These are phyloP conservation scores for Lepidochrysops patricia DNA, from an alignment of 2,888 invertebrate species.

Conservation along the genomic window DNA sequence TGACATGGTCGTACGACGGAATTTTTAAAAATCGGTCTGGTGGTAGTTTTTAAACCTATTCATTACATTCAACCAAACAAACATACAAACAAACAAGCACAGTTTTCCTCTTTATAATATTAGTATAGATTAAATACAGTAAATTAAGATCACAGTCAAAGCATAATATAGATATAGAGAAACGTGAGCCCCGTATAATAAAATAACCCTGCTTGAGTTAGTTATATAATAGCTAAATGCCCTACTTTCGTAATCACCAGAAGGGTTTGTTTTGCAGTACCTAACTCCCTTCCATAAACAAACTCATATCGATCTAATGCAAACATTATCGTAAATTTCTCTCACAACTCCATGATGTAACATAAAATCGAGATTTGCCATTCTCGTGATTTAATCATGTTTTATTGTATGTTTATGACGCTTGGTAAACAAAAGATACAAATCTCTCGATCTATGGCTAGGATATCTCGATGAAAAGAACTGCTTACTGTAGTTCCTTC, in stretches of 20 bases:
- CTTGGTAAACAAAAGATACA: constrained; percentile 1
- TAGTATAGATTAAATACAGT: too few species aligned
- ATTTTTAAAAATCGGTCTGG: too few species aligned
- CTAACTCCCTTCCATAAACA: constrained; percentile 54
- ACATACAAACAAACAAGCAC: too few species aligned
- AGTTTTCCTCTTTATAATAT: too few species aligned
- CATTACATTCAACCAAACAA: too few species aligned
- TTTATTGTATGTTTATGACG: constrained; percentile 17
- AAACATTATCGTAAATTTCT: constrained; percentile 66
- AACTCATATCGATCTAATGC: constrained; percentile 56
- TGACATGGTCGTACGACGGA: too few species aligned
- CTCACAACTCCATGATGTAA: constrained; percentile 45
- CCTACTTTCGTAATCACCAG: neutral
- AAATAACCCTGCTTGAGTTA: too few species aligned
- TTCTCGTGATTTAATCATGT: constrained; percentile 16
- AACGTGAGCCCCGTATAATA: too few species aligned
- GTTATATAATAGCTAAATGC: too few species aligned
- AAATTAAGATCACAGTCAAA: too few species aligned
- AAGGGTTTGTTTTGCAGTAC: neutral
- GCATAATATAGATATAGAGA: too few species aligned
- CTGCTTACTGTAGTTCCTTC: neutral
- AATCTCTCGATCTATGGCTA: neutral
- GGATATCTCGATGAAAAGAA: neutral
- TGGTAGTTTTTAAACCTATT: too few species aligned
- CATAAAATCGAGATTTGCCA: constrained; percentile 48